phyloP scores from a whole-genome alignment of 2,888 invertebrate species.

The Drepana falcataria region DNA sequence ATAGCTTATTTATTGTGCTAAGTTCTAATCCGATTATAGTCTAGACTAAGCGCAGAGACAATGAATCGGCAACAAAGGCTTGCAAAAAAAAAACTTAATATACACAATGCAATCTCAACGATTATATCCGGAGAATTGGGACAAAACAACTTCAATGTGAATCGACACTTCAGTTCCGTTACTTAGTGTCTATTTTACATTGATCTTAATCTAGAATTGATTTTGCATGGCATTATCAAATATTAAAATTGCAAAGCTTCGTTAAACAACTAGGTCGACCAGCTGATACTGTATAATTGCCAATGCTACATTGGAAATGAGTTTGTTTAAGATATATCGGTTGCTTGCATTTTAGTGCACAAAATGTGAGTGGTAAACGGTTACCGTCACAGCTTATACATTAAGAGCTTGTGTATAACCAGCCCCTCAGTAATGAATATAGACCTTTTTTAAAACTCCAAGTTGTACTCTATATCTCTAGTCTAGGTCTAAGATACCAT shows the following conservation, averaged over 20 bases:
- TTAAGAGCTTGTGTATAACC: too few species aligned
- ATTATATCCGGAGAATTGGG: slow-evolving; percentile 35
- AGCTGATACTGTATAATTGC: slow-evolving; percentile 19
- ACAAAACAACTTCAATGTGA: slow-evolving; percentile 16
- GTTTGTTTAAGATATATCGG: too few species aligned
- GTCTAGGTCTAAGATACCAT: too few species aligned
- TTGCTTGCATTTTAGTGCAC: too few species aligned
- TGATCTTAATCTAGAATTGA: neutral
- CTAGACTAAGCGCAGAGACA: slow-evolving; percentile 14
- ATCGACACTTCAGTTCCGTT: slow-evolving; percentile 5
- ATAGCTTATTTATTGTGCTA: slow-evolving; percentile 1
- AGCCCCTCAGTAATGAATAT: too few species aligned
- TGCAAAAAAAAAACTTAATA: slow-evolving; percentile 36
- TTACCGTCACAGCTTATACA: too few species aligned
- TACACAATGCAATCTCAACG: slow-evolving; percentile 29
- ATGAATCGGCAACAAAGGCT: slow-evolving; percentile 28
- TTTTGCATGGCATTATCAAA: slow-evolving; percentile 30
- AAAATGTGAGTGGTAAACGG: too few species aligned
- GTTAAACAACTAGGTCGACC: slow-evolving; percentile 27
- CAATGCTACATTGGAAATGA: slow-evolving; percentile 19
- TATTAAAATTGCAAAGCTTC: slow-evolving; percentile 18
- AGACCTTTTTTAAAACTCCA: too few species aligned
- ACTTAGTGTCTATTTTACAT: slow-evolving; percentile 1
- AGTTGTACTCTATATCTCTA: too few species aligned
- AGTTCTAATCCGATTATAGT: slow-evolving; percentile 10